These are phyloP conservation scores for Nomada ferruginata DNA, from an alignment of 2,888 invertebrate species.

Conservation along the genomic window DNA sequence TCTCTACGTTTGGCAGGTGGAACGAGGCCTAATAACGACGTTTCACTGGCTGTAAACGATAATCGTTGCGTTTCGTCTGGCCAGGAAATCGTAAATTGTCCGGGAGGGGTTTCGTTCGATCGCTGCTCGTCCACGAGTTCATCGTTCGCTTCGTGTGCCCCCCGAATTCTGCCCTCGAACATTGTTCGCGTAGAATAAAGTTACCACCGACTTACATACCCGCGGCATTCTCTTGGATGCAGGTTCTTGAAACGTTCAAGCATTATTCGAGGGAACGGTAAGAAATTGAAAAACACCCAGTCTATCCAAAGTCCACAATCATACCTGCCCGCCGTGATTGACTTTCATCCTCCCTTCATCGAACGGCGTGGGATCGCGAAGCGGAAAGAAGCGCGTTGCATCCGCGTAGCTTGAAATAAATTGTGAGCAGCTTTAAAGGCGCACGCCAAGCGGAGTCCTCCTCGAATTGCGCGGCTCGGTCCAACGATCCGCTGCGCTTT, in stretches of 20 bases:
- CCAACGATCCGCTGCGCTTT: slow-evolving; percentile 54
- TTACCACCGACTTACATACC: not conserved
- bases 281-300: too few relatives aligned
- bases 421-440: slow-evolving; percentile 46
- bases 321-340: too few relatives aligned
- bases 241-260: slow-evolving; percentile 41
- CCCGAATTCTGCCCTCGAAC: not conserved
- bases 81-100: slow-evolving; percentile 54
- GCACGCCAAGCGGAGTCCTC: slow-evolving; percentile 24
- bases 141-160: not conserved
- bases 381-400: slow-evolving; percentile 19
- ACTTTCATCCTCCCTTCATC: too few relatives aligned
- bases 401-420: slow-evolving; percentile 43
- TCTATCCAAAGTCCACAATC: too few relatives aligned
- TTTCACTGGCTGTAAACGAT: slow-evolving; percentile 35
- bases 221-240: not conserved
- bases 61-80: slow-evolving; percentile 31
- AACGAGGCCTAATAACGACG: slow-evolving; percentile 49
- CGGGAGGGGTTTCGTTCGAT: not conserved
- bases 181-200: not conserved
- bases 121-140: not conserved
- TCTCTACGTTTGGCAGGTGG: slow-evolving; percentile 43
- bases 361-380: slow-evolving; percentile 30
- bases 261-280: slow-evolving; percentile 3
- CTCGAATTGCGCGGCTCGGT: slow-evolving; percentile 47